These are phyloP conservation scores for Iselma pallidipennis DNA, from an alignment of 2,888 invertebrate genomes.

Conservation along the genomic window DNA sequence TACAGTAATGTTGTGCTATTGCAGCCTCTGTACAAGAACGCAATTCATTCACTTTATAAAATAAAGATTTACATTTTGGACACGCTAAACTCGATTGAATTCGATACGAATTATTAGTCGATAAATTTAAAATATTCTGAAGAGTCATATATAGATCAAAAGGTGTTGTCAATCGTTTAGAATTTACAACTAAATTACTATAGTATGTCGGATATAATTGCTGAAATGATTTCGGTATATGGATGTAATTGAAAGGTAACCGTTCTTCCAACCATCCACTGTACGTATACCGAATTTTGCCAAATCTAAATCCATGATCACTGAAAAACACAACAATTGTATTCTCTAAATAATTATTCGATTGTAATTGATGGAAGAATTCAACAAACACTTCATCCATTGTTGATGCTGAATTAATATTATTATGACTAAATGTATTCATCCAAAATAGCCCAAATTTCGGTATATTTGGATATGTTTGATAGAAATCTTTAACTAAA, in stretches of 20 bases:
- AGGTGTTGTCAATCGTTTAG: constrained; percentile 71
- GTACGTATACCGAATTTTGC: constrained; percentile 67
- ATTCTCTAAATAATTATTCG: constrained; percentile 65
- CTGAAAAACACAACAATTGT: constrained; percentile 75
- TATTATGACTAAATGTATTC: constrained; percentile 76
- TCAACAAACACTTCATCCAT: constrained; percentile 67
- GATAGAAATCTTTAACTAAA: constrained; percentile 68
- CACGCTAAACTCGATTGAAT: constrained; percentile 60
- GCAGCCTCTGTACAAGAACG: constrained; percentile 71
- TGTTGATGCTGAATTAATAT: constrained; percentile 67
- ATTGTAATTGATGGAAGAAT: constrained; percentile 64
- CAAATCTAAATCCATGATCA: constrained; percentile 80
- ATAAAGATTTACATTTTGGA: constrained; percentile 67
- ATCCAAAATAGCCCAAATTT: constrained; percentile 81
- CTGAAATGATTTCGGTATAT: constrained; percentile 67
- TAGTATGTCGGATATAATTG: constrained; percentile 61
- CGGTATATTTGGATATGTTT: constrained; percentile 60
- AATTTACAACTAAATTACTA: constrained; percentile 64
- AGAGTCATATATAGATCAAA: constrained; percentile 77
- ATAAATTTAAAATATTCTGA: constrained; percentile 63
- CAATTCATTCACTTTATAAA: constrained; percentile 62
- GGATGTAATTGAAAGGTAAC: constrained; percentile 73
- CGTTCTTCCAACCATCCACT: constrained; percentile 81
- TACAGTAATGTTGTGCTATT: constrained; percentile 75
- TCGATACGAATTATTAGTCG: constrained; percentile 47